Conservation (phyloP, 2,888 invertebrate genomes). For the Dryobotodes eremita region DNA sequence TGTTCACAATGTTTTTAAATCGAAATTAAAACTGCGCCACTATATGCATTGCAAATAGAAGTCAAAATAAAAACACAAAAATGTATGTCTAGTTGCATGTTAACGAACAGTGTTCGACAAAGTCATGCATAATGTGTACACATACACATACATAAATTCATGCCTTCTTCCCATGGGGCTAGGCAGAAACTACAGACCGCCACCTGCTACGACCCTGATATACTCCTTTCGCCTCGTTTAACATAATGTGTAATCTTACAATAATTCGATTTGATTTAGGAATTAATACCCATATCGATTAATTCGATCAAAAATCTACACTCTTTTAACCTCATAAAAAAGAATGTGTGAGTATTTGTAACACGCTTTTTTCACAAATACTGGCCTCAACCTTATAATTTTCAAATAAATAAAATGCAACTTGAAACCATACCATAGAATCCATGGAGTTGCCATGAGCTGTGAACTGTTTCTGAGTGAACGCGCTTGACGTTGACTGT, state of each 20-base stretch:
- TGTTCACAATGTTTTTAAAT: neutral
- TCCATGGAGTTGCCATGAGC: conserved; percentile 77
- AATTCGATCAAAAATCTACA: neutral
- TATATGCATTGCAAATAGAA: too few relatives aligned
- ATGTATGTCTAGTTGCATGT: neutral
- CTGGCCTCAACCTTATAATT: neutral
- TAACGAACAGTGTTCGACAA: neutral
- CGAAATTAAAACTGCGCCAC: neutral
- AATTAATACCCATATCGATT: neutral
- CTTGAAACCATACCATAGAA: conserved; percentile 75
- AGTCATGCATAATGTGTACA: too few relatives aligned
- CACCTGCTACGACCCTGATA: too few relatives aligned
- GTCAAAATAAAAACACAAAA: too few relatives aligned
- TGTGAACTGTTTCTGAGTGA: conserved; percentile 84
- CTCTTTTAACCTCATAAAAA: neutral
- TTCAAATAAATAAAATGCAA: neutral
- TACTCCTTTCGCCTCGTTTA: too few relatives aligned
- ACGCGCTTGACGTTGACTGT: conserved; percentile 76
- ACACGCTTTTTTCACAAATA: too few relatives aligned
- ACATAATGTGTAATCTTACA: too few relatives aligned
- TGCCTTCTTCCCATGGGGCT: too few relatives aligned
- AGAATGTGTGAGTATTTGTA: neutral
- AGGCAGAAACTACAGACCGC: too few relatives aligned
- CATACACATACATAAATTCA: too few relatives aligned
- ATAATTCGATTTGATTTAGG: neutral